Conservation (phyloP, 1,140 invertebrate genomes). For the Bombus pyrosoma region DNA sequence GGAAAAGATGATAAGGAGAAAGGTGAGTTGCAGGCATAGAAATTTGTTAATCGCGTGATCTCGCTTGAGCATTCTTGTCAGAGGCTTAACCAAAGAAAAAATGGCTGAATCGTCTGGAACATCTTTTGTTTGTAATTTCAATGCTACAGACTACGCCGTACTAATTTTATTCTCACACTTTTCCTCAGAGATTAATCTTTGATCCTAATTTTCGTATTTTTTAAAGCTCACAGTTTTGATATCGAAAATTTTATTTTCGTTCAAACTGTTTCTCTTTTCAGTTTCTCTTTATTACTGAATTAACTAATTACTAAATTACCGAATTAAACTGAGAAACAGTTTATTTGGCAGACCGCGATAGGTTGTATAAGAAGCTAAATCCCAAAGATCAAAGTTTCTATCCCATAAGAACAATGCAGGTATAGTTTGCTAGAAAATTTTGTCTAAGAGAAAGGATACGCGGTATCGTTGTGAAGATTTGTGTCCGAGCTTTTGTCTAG, state of each 20-base stretch:
- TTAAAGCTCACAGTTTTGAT: not conserved
- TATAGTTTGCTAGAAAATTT: not conserved
- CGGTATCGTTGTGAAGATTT: not conserved
- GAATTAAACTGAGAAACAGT: no score
- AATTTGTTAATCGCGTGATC: not conserved
- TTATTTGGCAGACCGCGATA: no score
- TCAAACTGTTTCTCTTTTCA: no score
- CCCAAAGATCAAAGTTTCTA: not conserved
- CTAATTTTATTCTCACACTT: not conserved
- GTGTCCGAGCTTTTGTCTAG: not conserved
- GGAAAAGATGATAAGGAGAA: slow-evolving; percentile 88
- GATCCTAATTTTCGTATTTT: no score
- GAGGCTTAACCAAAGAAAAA: no score
- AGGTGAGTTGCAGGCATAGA: slow-evolving; percentile 78
- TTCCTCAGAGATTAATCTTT: no score
- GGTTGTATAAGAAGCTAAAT: no score
- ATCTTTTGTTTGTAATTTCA: no score
- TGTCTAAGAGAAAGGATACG: not conserved
- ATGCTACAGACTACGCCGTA: no score
- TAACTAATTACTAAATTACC: no score
- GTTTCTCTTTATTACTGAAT: no score
- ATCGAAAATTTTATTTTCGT: not conserved
- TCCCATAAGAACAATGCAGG: not conserved
- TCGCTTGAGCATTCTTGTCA: not conserved
- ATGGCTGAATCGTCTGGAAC: not conserved